Evolutionary conservation across 2,797 vertebrate genomes (phyloP).

Genomic region (Rhinogobio ventralis): DNA sequence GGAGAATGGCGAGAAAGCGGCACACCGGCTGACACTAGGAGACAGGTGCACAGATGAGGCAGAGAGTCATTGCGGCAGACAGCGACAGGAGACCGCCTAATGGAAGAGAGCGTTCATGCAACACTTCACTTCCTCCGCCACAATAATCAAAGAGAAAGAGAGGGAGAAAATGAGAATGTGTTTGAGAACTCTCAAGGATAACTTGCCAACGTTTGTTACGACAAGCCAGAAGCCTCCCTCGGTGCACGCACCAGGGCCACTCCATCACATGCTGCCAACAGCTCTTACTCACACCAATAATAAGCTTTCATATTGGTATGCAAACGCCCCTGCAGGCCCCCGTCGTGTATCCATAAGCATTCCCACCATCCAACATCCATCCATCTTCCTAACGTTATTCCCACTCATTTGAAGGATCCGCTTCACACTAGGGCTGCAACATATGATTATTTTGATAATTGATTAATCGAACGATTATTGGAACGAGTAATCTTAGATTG

Average conservation of each 20-base stretch:
- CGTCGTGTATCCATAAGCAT: conserved; percentile 1
- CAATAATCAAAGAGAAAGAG: conserved; percentile 33
- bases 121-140: conserved; percentile 34
- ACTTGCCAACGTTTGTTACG: conserved; percentile 39
- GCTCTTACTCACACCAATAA: conserved; percentile 42
- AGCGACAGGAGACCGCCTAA: conserved; percentile 40
- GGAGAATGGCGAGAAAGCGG: conserved; percentile 1
- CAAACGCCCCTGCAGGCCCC: conserved; percentile 18
- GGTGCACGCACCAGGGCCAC: conserved; percentile 14
- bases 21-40: conserved; percentile 36
- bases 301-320: conserved; percentile 38
- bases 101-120: conserved; percentile 35
- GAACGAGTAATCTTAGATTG: too few species aligned
- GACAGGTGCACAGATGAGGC: conserved; percentile 38
- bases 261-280: conserved; percentile 42
- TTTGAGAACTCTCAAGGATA: conserved; percentile 46
- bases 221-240: conserved; percentile 31
- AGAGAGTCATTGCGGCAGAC: conserved; percentile 15
- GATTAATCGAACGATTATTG: too few species aligned
- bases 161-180: conserved; percentile 40
- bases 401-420: too few species aligned
- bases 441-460: too few species aligned
- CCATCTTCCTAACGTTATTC: too few species aligned
- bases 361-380: not conserved
- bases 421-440: too few species aligned